phyloP scores from a whole-genome alignment of 2,797 vertebrate species.

The Champsocephalus gunnari region DNA sequence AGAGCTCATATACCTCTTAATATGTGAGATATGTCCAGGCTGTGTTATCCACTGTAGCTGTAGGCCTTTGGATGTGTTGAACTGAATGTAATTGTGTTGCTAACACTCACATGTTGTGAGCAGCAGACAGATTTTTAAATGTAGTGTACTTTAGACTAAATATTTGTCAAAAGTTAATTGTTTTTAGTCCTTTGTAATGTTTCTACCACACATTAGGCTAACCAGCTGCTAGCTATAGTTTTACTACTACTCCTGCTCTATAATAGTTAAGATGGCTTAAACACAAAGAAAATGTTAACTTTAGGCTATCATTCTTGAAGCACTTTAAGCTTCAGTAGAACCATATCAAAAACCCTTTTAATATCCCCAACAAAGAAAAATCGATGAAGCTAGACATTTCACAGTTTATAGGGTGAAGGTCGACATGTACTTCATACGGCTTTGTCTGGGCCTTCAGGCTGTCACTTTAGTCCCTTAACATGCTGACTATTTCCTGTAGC shows the following conservation, averaged over 20 bases:
- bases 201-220: background rate
- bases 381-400: background rate
- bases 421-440: background rate
- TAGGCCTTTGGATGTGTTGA: background rate
- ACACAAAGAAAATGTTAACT: background rate
- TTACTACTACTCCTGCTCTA: background rate
- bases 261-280: background rate
- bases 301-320: background rate
- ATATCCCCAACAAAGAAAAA: background rate
- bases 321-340: background rate
- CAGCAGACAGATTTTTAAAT: too few relatives aligned
- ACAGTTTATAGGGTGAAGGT: constrained; percentile 8
- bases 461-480: constrained; percentile 5
- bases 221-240: background rate
- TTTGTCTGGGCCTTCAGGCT: constrained; percentile 5
- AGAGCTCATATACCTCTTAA: background rate
- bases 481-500: constrained; percentile 7
- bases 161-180: too few relatives aligned
- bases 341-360: background rate
- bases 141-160: too few relatives aligned
- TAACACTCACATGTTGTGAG: too few relatives aligned
- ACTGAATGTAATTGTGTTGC: too few relatives aligned
- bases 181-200: too few relatives aligned
- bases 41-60: background rate
- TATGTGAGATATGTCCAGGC: background rate